Conservation (phyloP, 2,888 invertebrate genomes). For the Nephrotoma guestfalica region DNA sequence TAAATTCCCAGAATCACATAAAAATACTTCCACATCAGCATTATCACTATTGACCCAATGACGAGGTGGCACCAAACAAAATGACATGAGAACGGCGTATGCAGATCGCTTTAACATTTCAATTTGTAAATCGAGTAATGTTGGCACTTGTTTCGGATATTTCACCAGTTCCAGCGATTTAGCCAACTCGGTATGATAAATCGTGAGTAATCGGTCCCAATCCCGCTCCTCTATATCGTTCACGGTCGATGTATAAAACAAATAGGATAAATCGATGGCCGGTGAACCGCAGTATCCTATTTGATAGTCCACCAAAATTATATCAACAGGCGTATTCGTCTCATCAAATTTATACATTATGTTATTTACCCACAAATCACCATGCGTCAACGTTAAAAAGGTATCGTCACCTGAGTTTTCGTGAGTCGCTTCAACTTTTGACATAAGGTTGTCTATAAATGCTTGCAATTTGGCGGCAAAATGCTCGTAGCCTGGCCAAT, state of each 20-base stretch:
- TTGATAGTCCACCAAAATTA: conserved; percentile 14
- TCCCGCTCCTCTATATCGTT: not conserved
- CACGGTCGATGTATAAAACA: not conserved
- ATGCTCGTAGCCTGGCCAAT: not conserved
- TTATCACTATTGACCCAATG: not conserved
- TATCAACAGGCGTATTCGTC: conserved; percentile 19
- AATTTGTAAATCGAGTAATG: not conserved
- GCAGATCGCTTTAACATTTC: not conserved
- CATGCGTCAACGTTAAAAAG: conserved; percentile 19
- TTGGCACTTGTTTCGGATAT: not conserved
- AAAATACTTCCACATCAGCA: not conserved
- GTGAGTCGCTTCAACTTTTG: not conserved
- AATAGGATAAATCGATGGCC: not conserved
- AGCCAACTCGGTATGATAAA: not conserved
- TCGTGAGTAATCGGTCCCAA: not conserved
- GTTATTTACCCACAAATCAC: conserved; percentile 30
- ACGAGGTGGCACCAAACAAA: not conserved
- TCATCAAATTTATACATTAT: conserved; percentile 27
- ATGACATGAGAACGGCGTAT: not conserved
- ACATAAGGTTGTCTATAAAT: not conserved
- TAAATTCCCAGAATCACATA: not conserved
- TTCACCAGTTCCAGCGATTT: not conserved
- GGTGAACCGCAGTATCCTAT: not conserved
- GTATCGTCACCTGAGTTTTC: not conserved
- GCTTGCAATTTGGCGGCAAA: not conserved